Evolutionary conservation across 1,140 invertebrate genomes (phyloP).

Genomic region (Dendrolimus kikuchii): DNA sequence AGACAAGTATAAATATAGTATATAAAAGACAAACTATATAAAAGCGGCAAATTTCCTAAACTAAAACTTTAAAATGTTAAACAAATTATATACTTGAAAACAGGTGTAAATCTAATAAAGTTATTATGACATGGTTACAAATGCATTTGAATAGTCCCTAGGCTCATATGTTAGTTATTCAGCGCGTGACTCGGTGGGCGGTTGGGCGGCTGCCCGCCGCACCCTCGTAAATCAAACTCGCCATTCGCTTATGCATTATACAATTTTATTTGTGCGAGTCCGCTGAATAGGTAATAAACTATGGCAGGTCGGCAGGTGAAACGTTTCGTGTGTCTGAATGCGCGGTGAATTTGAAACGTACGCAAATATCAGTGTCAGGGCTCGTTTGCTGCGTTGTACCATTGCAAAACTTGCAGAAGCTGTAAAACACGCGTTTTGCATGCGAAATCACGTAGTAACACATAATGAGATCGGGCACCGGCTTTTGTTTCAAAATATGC

Average conservation of each 20-base stretch:
- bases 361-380: constrained; percentile 35
- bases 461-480: too few relatives aligned
- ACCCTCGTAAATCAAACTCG: constrained; percentile 67
- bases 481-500: too few relatives aligned
- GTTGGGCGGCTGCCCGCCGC: constrained; percentile 32
- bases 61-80: too few relatives aligned
- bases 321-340: constrained; percentile 45
- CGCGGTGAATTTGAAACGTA: constrained; percentile 52
- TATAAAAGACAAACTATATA: too few relatives aligned
- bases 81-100: too few relatives aligned
- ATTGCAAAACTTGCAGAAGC: constrained; percentile 1
- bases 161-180: constrained; percentile 57
- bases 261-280: constrained; percentile 71
- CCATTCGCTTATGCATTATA: constrained; percentile 71
- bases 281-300: constrained; percentile 70
- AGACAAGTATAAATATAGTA: constrained; percentile 1
- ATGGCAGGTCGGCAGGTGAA: constrained; percentile 65
- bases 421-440: constrained; percentile 1
- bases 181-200: constrained; percentile 37
- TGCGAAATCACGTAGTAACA: constrained; percentile 5
- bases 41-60: too few relatives aligned
- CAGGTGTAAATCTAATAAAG: background rate
- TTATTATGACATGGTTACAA: background rate
- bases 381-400: constrained; percentile 14
- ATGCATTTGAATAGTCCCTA: constrained; percentile 35